phyloP scores from a whole-genome alignment of 2,113 vertebrate species.

The Agelaius phoeniceus region DNA sequence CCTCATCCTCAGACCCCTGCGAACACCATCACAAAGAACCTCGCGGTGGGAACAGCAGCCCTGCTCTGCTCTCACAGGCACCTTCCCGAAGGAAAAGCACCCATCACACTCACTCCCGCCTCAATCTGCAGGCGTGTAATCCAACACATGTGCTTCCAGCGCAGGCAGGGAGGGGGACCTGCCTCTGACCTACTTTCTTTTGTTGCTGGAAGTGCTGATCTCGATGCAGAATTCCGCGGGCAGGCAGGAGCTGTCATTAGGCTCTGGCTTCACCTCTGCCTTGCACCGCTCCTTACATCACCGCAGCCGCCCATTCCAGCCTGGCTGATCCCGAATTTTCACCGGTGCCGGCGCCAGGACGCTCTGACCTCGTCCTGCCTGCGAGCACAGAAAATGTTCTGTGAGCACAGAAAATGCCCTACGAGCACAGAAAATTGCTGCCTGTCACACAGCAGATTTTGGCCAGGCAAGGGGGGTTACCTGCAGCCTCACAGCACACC shows the following conservation, averaged over 20 bases:
- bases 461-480: not conserved
- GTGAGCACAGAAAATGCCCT: not conserved
- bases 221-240: conserved; percentile 68
- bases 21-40: not conserved
- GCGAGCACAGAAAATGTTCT: not conserved
- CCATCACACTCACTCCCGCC: not conserved
- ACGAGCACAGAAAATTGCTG: not conserved
- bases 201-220: conserved; percentile 78
- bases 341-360: not conserved
- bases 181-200: conserved; percentile 79
- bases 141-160: conserved; percentile 33
- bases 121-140: conserved; percentile 40
- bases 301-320: not conserved
- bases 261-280: conserved; percentile 15
- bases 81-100: not conserved
- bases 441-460: not conserved
- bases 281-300: not conserved
- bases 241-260: conserved; percentile 17
- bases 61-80: not conserved
- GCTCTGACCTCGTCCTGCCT: not conserved
- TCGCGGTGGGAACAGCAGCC: not conserved
- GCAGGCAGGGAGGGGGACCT: conserved; percentile 44
- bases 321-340: not conserved
- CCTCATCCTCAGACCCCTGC: too few relatives aligned
- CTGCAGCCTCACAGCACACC: not conserved